Conservation (phyloP, 2,797 vertebrate species). For the Channa striata region DNA sequence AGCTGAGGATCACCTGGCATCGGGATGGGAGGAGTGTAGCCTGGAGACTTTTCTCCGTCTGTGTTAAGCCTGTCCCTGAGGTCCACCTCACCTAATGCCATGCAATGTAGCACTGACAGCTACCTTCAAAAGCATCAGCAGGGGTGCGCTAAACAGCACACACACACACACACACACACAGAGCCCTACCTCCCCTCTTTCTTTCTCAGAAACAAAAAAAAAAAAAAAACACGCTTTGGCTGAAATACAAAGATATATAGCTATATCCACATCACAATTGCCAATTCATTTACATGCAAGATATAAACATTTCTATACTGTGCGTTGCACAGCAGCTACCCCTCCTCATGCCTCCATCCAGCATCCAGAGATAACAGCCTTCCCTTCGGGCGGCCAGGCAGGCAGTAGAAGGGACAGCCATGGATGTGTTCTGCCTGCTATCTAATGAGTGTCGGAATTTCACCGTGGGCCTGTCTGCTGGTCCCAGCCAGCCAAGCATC, state of each 20-base stretch:
- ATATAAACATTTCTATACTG: conserved; percentile 31
- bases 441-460: conserved; percentile 80
- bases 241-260: conserved; percentile 23
- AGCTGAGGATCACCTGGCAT: conserved; percentile 67
- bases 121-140: conserved; percentile 72
- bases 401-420: conserved; percentile 63
- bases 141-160: conserved; percentile 58
- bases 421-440: conserved; percentile 78
- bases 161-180: conserved; percentile 22
- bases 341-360: conserved; percentile 62
- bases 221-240: conserved; percentile 38
- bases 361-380: conserved; percentile 69
- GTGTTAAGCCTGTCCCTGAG: conserved; percentile 65
- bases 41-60: conserved; percentile 60
- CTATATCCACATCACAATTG: conserved; percentile 2
- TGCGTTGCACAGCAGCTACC: conserved; percentile 39
- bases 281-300: conserved; percentile 26
- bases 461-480: conserved; percentile 73
- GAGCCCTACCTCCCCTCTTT: conserved; percentile 25
- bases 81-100: conserved; percentile 74
- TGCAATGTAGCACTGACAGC: conserved; percentile 72
- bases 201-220: conserved; percentile 44
- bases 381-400: conserved; percentile 63
- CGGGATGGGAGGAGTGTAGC: conserved; percentile 60
- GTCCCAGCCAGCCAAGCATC: conserved; percentile 65